Evolutionary conservation across 2,888 invertebrate species (phyloP), one percentile per base, ranked within the genome.

Genomic region (Pyrrhia umbra): DNA sequence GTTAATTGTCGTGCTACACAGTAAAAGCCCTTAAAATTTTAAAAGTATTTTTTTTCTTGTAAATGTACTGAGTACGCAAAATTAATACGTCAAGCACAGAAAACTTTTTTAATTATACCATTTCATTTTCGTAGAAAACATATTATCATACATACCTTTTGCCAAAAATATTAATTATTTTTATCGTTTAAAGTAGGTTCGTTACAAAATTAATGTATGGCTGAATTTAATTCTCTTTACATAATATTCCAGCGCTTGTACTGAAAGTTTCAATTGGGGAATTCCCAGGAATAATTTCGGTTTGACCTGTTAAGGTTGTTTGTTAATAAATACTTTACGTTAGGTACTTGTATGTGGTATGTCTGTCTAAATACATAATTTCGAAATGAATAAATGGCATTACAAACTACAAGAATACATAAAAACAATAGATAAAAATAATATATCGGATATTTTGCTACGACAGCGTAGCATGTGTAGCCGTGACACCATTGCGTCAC

Each of bases 71-170:
- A 25, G 34, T 4, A 9, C 18, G 40, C 9, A 49, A 49, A 50
- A 68, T 71, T 43, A 57, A 54, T 50, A 75, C 16, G 69, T 54
- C 75, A 56, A 30, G 37, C n/a, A 37, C 68, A 75, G 47, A 25
- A 43, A 75, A 75, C 25, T 20, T 52, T 30, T 40, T 47, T 59
- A 52, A 60, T 68, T 49, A 68, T n/a, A 40, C 9, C 15, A 37
- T 54, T 62, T 57, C 18, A 37, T 54, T 55, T 40, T 4, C 21
- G 2, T 21, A 9, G 13, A 10, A 39, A 34, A 51, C 8, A 27
- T 10, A n/a, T 43, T 54, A 10, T n/a, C n/a, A n/a, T n/a, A n/a
- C n/a, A 4, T 40, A 8, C 8, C 6, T 27, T 21, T 21, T 16
- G 18, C 8, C 34, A 34, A 30, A 8, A 27, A n/a, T 1, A 13